phyloP scores from a whole-genome alignment of 2,888 invertebrate genomes.

The Volucella zonaria region DNA sequence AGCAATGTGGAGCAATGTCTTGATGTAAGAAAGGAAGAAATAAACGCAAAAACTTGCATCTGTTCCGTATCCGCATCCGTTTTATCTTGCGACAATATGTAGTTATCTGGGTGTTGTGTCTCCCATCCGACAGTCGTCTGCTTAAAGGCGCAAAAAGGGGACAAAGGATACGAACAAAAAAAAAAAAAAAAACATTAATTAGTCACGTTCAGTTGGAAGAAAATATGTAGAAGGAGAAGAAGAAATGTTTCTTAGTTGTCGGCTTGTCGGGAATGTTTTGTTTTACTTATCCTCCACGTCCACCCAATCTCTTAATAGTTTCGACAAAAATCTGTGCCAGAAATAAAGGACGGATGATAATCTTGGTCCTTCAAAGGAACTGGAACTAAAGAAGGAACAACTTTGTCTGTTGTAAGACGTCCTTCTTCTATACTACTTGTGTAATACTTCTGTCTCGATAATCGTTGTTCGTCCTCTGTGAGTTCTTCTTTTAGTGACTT shows the following conservation, averaged over 20 bases:
- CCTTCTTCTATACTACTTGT: slow-evolving; percentile 6
- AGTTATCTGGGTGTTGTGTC: slow-evolving; percentile 42
- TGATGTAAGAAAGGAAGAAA: not conserved
- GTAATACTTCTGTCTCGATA: slow-evolving; percentile 4
- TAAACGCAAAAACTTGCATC: slow-evolving; percentile 43
- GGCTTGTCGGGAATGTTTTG: slow-evolving; percentile 48
- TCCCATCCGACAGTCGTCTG: slow-evolving; percentile 15
- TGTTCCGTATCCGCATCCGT: slow-evolving; percentile 25
- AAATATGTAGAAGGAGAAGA: too few relatives aligned
- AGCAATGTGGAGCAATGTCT: slow-evolving; percentile 12
- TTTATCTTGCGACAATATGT: slow-evolving; percentile 11
- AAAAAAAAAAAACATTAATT: slow-evolving; percentile 67
- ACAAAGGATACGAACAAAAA: not conserved
- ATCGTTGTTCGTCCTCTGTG: slow-evolving; percentile 12
- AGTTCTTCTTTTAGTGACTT: slow-evolving; percentile 52
- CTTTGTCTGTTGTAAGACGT: slow-evolving; percentile 38
- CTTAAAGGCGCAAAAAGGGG: slow-evolving; percentile 32
- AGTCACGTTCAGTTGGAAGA: slow-evolving; percentile 65
- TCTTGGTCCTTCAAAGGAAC: slow-evolving; percentile 40
- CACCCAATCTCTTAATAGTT: slow-evolving; percentile 62
- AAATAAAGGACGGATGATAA: slow-evolving; percentile 67
- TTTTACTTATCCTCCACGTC: slow-evolving; percentile 41
- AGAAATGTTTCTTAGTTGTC: slow-evolving; percentile 58
- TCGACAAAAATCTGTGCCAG: slow-evolving; percentile 70
- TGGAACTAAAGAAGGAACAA: slow-evolving; percentile 28